A percentile compares a stretch with the other conserved stretches of the same genome.
Conservation (phyloP, 2,888 invertebrate species). For the Polia nebulosa region DNA sequence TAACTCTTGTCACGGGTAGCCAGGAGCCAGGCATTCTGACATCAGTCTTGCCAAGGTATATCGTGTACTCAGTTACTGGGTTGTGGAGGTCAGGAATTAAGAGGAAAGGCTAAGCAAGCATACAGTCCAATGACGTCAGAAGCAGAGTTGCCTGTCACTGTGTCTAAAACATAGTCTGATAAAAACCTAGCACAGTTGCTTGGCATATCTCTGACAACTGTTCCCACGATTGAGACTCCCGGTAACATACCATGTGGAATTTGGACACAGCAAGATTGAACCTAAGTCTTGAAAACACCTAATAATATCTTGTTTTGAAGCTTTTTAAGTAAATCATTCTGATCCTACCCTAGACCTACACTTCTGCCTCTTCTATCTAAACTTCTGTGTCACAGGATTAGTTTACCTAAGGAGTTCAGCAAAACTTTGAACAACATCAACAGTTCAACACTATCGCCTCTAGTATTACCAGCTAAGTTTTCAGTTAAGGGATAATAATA, state of each 20-base stretch:
- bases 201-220: neutral
- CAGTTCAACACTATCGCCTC: neutral
- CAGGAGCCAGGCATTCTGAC: no score
- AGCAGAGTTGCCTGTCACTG: no score
- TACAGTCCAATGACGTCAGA: no score
- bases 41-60: no score
- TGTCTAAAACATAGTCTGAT: no score
- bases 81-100: no score
- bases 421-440: conserved; percentile 1
- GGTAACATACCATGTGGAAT: neutral
- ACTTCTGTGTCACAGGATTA: neutral
- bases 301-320: neutral
- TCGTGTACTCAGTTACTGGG: no score
- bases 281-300: neutral
- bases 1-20: no score
- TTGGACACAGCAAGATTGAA: neutral
- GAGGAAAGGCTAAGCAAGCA: no score
- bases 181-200: no score
- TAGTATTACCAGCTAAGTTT: no score
- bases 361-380: neutral
- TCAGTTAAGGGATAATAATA: no score
- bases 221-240: neutral
- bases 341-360: neutral
- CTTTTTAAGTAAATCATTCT: neutral
- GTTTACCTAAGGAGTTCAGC: neutral